Conservation (phyloP, 2,113 vertebrate genomes). For the Rhea pennata region DNA sequence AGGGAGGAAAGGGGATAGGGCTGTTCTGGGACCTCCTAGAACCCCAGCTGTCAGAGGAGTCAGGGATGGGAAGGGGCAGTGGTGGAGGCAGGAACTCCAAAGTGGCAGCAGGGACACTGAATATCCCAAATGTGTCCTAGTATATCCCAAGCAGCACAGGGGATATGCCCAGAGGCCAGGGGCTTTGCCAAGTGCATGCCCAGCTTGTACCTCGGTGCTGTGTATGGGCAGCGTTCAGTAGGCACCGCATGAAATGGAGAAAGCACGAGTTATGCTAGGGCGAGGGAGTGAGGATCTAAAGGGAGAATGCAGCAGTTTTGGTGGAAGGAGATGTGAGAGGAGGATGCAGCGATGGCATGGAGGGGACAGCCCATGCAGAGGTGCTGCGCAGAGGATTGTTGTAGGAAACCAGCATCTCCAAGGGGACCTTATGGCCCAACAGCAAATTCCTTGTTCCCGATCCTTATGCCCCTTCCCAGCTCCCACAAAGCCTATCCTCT, state of each 20-base stretch:
- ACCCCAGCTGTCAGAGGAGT: not conserved
- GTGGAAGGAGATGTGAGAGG: fast-evolving
- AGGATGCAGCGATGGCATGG: not conserved
- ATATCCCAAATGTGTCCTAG: not conserved
- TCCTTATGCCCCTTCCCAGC: not conserved
- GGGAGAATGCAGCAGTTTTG: not conserved
- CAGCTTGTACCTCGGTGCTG: not conserved
- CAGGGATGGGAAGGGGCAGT: not conserved
- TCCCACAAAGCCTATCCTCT: not conserved
- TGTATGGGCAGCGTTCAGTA: not conserved
- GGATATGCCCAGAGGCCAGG: not conserved
- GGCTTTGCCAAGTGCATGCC: not conserved
- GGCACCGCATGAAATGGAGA: fast-evolving
- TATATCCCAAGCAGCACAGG: not conserved
- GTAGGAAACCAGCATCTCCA: not conserved
- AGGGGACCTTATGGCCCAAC: not conserved
- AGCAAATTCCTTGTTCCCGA: not conserved
- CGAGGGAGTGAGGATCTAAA: not conserved
- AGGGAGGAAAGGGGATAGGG: not conserved
- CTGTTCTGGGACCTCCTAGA: not conserved
- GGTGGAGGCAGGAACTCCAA: not conserved
- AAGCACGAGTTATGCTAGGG: not conserved
- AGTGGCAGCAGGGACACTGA: not conserved
- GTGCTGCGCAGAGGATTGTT: not conserved
- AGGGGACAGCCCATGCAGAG: not conserved